Percentiles rank a stretch among this genome's conserved stretches.
Evolutionary conservation across 2,113 vertebrate species (phyloP).

Genomic region (Orthochromis malagaraziensis): DNA sequence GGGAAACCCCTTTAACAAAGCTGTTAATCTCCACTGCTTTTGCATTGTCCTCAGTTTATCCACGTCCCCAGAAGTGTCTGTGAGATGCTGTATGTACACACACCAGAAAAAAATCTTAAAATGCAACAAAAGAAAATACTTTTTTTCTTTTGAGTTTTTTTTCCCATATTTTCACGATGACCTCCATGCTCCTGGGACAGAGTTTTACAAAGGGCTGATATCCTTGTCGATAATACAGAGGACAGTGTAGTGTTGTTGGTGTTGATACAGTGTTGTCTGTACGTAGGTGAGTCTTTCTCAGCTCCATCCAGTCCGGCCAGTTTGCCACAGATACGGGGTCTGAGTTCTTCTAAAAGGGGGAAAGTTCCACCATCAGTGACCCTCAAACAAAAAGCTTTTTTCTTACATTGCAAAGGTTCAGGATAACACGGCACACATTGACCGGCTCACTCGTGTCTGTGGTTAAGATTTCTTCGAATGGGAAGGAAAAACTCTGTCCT

Average conservation of each 20-base stretch:
- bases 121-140: neutral
- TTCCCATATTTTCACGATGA: accelerated
- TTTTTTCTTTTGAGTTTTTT: neutral
- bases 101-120: neutral
- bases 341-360: neutral
- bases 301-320: neutral
- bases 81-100: neutral
- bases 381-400: neutral
- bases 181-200: neutral
- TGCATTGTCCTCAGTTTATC: neutral
- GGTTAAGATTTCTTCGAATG: neutral
- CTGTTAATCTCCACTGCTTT: neutral
- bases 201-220: neutral
- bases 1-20: neutral
- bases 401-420: neutral
- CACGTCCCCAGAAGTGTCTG: neutral
- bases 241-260: neutral
- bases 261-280: neutral
- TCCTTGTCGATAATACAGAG: neutral
- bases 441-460: neutral
- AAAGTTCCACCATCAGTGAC: neutral
- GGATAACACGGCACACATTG: neutral
- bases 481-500: neutral
- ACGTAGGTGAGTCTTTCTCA: neutral
- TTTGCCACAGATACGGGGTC: neutral